Evolutionary conservation across 2,113 vertebrate genomes (phyloP).

Genomic region (Nematolebias whitei): DNA sequence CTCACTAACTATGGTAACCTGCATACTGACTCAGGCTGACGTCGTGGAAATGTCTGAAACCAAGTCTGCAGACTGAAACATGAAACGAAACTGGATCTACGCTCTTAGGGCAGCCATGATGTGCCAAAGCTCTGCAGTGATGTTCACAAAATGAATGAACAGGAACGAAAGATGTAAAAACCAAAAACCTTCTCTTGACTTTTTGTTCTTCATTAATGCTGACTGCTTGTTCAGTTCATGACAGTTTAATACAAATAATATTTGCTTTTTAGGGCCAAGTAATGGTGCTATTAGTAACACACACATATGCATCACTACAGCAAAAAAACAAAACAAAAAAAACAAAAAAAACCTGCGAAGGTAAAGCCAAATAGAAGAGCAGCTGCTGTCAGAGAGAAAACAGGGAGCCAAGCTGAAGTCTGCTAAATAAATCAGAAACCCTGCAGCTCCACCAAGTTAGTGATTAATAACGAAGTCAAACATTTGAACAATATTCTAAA

Average conservation of each 20-base stretch:
- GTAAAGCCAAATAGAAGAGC: conserved; percentile 23
- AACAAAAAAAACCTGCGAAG: conserved; percentile 9
- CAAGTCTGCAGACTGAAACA: conserved; percentile 37
- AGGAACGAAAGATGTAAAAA: neutral
- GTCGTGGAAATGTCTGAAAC: conserved; percentile 38
- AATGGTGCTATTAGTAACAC: conserved; percentile 2
- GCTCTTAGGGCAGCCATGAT: neutral
- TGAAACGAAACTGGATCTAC: conserved; percentile 42
- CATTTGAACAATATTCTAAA: too few species aligned
- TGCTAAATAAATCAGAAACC: conserved; percentile 40
- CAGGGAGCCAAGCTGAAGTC: conserved; percentile 31
- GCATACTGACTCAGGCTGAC: neutral
- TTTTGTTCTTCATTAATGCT: neutral
- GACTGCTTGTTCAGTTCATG: neutral
- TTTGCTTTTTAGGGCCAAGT: conserved; percentile 17
- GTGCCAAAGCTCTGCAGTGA: conserved; percentile 3
- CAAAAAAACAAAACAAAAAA: conserved; percentile 13
- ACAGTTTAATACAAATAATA: conserved; percentile 5
- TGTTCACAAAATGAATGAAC: neutral
- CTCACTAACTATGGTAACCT: neutral
- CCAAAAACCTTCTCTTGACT: neutral
- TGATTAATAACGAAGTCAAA: neutral
- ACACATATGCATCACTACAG: neutral
- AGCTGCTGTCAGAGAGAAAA: conserved; percentile 20
- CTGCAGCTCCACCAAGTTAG: neutral